A percentile compares a stretch with the other conserved stretches of the same genome.
These are phyloP conservation scores for Neofelis nebulosa DNA, from an alignment of 2,113 vertebrate genomes.

Conservation along the genomic window DNA sequence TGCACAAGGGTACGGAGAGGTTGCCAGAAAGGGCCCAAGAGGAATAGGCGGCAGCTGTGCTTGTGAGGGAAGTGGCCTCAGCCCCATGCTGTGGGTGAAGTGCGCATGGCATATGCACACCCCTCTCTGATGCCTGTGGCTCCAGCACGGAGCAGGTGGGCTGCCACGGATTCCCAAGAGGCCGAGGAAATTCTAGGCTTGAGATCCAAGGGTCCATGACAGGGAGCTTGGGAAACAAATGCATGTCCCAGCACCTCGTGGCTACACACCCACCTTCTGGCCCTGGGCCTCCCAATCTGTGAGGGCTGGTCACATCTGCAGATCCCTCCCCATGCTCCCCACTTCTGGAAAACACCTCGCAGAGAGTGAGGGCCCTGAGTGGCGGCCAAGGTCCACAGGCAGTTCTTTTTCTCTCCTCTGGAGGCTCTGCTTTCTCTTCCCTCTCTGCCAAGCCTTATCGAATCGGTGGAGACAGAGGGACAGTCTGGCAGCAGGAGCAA, in stretches of 20 bases:
- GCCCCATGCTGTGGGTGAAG: background rate
- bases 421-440: background rate
- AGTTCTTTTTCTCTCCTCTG: background rate
- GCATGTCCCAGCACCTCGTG: background rate
- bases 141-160: background rate
- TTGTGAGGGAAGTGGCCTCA: background rate
- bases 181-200: background rate
- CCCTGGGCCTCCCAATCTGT: background rate
- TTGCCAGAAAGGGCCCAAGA: background rate
- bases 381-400: slow-evolving; percentile 55
- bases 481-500: background rate
- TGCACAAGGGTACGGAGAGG: background rate
- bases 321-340: background rate
- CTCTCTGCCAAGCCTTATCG: fast-evolving
- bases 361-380: background rate
- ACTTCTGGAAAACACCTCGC: background rate
- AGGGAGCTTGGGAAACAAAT: background rate
- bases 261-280: background rate
- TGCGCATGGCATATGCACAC: background rate
- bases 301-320: background rate
- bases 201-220: background rate
- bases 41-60: background rate
- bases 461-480: background rate
- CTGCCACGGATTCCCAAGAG: background rate
- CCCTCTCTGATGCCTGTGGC: background rate